A percentile compares a stretch with the other conserved stretches of the same genome.
phyloP scores from a whole-genome alignment of 2,888 invertebrate genomes.

The Muscina levida region DNA sequence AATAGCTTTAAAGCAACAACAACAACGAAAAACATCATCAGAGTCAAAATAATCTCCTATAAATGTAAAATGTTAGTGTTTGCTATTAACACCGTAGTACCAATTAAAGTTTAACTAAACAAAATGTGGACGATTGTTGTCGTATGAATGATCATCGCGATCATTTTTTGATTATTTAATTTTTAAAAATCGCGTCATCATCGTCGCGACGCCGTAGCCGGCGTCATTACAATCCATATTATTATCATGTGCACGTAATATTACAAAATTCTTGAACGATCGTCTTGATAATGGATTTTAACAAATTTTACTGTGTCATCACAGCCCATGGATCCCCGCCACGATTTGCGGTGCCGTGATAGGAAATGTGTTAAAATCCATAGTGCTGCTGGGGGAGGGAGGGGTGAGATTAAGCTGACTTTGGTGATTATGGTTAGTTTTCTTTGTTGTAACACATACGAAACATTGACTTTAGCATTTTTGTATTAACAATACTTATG shows the following conservation, averaged over 20 bases:
- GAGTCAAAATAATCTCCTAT: conserved; percentile 10
- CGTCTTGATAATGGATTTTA: conserved; percentile 39
- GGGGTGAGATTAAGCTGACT: neutral
- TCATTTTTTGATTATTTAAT: neutral
- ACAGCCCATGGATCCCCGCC: no score
- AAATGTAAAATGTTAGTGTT: conserved; percentile 41
- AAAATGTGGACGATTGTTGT: conserved; percentile 19
- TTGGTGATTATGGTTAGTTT: neutral
- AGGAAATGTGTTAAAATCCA: no score
- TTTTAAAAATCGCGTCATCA: no score
- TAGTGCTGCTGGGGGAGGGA: conserved; percentile 1
- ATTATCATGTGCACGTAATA: conserved; percentile 45
- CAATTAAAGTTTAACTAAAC: conserved; percentile 37
- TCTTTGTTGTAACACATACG: neutral
- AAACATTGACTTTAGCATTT: conserved; percentile 23
- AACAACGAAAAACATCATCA: neutral
- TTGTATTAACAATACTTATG: no score
- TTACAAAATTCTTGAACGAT: conserved; percentile 46
- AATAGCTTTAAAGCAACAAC: no score
- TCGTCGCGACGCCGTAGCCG: neutral
- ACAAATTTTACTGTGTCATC: conserved; percentile 32
- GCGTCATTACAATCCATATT: conserved; percentile 5
- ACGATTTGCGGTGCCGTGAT: no score
- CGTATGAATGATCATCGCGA: neutral
- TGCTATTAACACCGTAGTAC: conserved; percentile 48